Evolutionary conservation across 2,797 vertebrate genomes (phyloP).

Genomic region (Helarctos malayanus): DNA sequence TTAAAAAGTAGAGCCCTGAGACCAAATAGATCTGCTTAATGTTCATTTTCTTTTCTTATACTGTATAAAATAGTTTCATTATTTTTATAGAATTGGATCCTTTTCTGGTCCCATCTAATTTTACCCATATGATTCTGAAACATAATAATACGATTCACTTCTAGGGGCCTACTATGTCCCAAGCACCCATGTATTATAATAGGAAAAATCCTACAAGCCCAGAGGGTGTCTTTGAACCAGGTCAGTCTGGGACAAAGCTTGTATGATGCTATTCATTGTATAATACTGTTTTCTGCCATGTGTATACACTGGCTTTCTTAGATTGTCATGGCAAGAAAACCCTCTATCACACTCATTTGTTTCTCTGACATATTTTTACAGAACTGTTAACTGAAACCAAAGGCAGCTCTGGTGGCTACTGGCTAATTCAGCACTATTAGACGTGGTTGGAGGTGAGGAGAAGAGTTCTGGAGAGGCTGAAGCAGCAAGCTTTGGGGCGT

Average conservation of each 20-base stretch:
- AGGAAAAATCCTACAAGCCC: neutral
- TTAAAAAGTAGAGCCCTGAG: constrained; percentile 16
- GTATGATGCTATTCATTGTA: neutral
- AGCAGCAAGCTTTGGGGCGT: neutral
- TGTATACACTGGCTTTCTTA: neutral
- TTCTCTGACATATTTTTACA: neutral
- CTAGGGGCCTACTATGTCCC: neutral
- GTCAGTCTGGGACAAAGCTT: neutral
- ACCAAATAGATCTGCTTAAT: neutral
- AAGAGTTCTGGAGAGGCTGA: neutral
- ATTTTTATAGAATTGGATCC: constrained; percentile 26
- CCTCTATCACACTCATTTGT: neutral
- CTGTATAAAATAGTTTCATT: constrained; percentile 30
- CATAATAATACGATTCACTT: neutral
- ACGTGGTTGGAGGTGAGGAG: neutral
- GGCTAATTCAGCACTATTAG: neutral
- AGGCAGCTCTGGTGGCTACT: neutral
- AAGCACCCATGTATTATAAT: neutral
- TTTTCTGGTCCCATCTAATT: neutral
- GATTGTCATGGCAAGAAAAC: neutral
- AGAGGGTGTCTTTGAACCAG: neutral
- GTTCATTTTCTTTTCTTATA: constrained; percentile 28
- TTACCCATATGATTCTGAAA: constrained; percentile 9
- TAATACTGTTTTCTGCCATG: neutral
- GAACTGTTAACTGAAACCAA: neutral